A percentile compares a stretch with the other conserved stretches of the same genome.
phyloP scores from a whole-genome alignment of 2,888 invertebrate genomes.

The Cantharis flavilabris region DNA sequence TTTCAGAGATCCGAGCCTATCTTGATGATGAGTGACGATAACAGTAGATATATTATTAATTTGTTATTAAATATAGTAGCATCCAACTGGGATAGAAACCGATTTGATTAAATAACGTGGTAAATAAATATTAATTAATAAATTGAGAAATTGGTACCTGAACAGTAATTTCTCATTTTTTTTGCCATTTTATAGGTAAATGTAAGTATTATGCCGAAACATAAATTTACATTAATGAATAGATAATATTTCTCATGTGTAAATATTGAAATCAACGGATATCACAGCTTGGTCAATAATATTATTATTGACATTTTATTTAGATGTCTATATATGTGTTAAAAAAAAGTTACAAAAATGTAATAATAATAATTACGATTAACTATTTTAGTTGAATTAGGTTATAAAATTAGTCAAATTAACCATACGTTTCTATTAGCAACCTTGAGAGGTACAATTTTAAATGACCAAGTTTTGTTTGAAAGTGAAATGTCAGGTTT shows the following conservation, averaged over 20 bases:
- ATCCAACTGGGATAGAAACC: background rate
- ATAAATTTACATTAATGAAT: background rate
- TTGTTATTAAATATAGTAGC: no score
- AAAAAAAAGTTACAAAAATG: background rate
- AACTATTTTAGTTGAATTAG: background rate
- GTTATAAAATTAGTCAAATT: background rate
- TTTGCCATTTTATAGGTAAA: background rate
- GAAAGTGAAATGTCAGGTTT: conserved; percentile 1
- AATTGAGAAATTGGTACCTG: background rate
- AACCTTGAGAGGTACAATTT: background rate
- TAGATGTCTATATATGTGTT: background rate
- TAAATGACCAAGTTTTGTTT: background rate
- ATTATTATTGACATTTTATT: background rate
- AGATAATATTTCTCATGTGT: background rate
- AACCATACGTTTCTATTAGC: background rate
- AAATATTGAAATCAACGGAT: background rate
- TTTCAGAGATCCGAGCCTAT: no score
- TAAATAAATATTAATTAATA: background rate
- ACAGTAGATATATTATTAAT: no score
- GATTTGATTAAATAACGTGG: background rate
- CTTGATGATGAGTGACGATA: no score
- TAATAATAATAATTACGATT: background rate
- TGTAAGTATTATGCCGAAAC: background rate
- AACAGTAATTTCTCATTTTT: background rate
- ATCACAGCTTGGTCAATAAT: background rate